These are phyloP conservation scores for Rhyacophila brunnea DNA, from an alignment of 1,140 invertebrate species.

Conservation along the genomic window DNA sequence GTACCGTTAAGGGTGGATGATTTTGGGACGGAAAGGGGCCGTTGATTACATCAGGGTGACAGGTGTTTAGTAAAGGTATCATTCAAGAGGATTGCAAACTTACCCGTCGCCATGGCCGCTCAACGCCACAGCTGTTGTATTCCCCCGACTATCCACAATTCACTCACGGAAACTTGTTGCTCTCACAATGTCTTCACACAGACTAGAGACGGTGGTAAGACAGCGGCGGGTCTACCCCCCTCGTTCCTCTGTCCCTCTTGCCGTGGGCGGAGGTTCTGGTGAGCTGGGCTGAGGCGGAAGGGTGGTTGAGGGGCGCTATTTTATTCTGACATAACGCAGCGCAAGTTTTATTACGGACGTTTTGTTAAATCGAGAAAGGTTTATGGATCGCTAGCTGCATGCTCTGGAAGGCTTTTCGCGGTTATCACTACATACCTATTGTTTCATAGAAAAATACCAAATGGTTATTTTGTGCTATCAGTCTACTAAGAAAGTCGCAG, in stretches of 20 bases:
- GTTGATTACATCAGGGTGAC: background rate
- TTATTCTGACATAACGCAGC: constrained; percentile 16
- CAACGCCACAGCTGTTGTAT: constrained; percentile 29
- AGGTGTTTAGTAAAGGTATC: constrained; percentile 3
- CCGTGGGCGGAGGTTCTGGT: background rate
- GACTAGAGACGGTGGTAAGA: constrained; percentile 15
- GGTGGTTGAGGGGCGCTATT: too few relatives aligned
- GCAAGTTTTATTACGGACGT: constrained; percentile 9
- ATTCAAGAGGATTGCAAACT: constrained; percentile 4
- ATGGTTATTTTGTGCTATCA: too few relatives aligned
- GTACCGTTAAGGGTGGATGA: too few relatives aligned
- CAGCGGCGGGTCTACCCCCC: constrained; percentile 6
- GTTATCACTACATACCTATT: too few relatives aligned
- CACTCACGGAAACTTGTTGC: constrained; percentile 30
- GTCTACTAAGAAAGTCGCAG: too few relatives aligned
- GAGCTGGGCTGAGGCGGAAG: too few relatives aligned
- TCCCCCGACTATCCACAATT: constrained; percentile 27
- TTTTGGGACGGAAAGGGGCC: too few relatives aligned
- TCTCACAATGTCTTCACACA: constrained; percentile 30
- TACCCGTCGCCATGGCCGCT: constrained; percentile 30
- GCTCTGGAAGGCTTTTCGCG: too few relatives aligned
- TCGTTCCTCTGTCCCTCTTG: background rate
- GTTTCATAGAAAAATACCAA: too few relatives aligned
- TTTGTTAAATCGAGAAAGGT: constrained; percentile 16
- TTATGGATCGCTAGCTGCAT: constrained; percentile 3